Evolutionary conservation across 2,113 vertebrate species (phyloP), one percentile per base, ranked within the genome.

Genomic region (Plecturocebus donacophilus): DNA sequence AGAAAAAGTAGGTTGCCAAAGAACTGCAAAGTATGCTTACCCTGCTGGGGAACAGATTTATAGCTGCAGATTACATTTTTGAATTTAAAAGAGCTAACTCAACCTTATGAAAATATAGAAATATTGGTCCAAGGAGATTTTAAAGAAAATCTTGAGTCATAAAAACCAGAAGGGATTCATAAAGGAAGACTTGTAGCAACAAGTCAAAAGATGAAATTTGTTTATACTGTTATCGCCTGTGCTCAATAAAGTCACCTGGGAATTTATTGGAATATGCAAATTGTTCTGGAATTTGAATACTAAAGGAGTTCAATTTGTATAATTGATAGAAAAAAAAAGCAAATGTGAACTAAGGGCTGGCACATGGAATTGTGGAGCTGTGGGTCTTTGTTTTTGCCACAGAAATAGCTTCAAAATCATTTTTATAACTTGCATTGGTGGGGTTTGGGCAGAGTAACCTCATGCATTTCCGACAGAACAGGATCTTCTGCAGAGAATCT

Each of bases 101-200:
- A 93, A 81, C 56, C 40, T 95, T 87, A 84, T 58, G 10, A 73
- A 95, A 96, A 94, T 92, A 81, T 45, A 66, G 81, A 87, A 54
- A 77, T 85, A 95, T 40, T 90, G 27, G 81, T 84, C 64, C 56
- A 87, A 90, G 45, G 87, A 92, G 49, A 77, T 90, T 90, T 87
- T 61, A 94, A 92, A 89, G 61, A 45, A 85, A 97, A 83, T 93
- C 19, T 91, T 68, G 86, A 97, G 66, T 86, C 81, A 88, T 79
- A 61, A 87, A 93, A 89, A 47, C n/a, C 35, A 66, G 17, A 87
- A 38, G 35, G 90, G 23, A 88, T 79, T 91, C 58, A 79, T 61
- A 61, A 93, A 92, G 82, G 94, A 92, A 92, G 64, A 58, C 70
- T 58, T 58, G n/a, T 56, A 76, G 83, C 52, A 96, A 80, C 83